Percentiles rank a stretch among this genome's conserved stretches.
phyloP scores from a whole-genome alignment of 2,113 vertebrate genomes.

The Eptesicus fuscus region DNA sequence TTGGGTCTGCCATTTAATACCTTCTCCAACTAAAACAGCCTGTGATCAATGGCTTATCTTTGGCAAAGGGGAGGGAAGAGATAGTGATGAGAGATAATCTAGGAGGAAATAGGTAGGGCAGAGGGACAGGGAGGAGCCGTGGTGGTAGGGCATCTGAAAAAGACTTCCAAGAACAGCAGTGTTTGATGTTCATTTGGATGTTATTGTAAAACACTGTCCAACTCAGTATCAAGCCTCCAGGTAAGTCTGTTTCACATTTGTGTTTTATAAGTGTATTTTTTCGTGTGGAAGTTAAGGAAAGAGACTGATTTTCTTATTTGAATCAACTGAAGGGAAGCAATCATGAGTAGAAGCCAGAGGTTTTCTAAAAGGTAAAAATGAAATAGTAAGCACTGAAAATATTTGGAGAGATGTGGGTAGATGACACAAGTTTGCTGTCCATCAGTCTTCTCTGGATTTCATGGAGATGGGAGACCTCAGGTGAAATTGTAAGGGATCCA shows the following conservation, averaged over 20 bases:
- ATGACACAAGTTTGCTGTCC: not conserved
- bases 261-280: not conserved
- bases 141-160: not conserved
- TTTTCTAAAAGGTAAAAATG: not conserved
- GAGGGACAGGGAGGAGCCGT: not conserved
- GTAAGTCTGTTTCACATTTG: not conserved
- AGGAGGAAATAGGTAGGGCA: not conserved
- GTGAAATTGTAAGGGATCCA: not conserved
- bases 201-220: not conserved
- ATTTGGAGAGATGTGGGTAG: not conserved
- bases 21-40: not conserved
- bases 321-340: not conserved
- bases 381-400: not conserved
- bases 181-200: not conserved
- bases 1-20: too few relatives aligned
- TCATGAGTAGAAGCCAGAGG: not conserved
- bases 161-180: not conserved
- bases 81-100: not conserved
- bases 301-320: not conserved
- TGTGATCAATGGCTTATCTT: not conserved
- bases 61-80: not conserved
- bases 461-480: not conserved
- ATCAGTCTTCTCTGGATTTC: not conserved
- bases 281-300: not conserved
- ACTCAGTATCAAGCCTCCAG: not conserved